Evolutionary conservation across 1,140 invertebrate genomes (phyloP).

Genomic region (Leptestheria dahalacensis): DNA sequence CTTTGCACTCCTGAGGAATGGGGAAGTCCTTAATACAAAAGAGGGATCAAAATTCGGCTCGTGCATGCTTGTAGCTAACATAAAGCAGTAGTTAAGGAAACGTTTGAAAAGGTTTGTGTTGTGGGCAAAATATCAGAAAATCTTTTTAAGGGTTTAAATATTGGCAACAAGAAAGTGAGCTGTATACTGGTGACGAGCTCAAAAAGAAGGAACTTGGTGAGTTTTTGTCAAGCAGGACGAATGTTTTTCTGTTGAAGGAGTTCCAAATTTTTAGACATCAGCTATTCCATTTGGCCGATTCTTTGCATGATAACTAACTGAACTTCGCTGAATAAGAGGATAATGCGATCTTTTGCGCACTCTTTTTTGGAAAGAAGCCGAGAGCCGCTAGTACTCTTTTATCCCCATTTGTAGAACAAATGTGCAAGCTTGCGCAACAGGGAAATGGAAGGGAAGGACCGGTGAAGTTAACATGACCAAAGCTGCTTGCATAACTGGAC

Average conservation of each 20-base stretch:
- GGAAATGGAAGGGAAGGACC: not conserved
- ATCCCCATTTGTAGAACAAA: constrained; percentile 1
- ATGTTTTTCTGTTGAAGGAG: constrained; percentile 19
- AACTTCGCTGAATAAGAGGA: constrained; percentile 17
- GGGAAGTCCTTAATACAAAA: not conserved
- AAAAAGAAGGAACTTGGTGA: not conserved
- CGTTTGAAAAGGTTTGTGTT: not conserved
- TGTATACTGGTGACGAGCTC: not conserved
- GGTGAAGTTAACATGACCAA: not conserved
- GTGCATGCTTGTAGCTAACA: not conserved
- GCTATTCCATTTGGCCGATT: constrained; percentile 25
- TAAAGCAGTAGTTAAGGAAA: not conserved
- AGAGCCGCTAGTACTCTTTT: not conserved
- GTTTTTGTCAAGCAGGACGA: not conserved
- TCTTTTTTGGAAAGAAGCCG: not conserved
- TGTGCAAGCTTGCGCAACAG: not conserved
- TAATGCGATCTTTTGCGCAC: not conserved
- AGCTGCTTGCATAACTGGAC: not conserved
- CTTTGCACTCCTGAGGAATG: not conserved
- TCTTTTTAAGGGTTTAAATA: not conserved
- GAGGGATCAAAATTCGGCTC: not conserved
- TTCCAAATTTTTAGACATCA: constrained; percentile 26
- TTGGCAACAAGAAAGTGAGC: not conserved
- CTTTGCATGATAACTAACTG: constrained; percentile 25
- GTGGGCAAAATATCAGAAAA: not conserved